phyloP scores from a whole-genome alignment of 2,888 invertebrate species.

The Meganola albula region DNA sequence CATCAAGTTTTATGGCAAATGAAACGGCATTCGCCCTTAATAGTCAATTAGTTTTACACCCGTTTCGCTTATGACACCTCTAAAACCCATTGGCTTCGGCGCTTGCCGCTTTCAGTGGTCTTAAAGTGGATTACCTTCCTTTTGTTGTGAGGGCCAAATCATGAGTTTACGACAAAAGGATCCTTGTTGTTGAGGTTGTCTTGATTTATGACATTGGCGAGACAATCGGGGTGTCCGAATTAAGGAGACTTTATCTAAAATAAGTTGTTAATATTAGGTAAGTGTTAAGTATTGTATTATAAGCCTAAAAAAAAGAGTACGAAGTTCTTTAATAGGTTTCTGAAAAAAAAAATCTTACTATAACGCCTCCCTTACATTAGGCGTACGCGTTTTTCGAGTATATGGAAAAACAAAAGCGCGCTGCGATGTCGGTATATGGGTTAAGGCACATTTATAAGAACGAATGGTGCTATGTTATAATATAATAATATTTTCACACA shows the following conservation, averaged over 20 bases:
- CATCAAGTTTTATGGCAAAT: slow-evolving; percentile 39
- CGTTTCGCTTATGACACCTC: slow-evolving; percentile 30
- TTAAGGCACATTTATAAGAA: too few relatives aligned
- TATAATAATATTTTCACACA: too few relatives aligned
- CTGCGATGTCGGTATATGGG: too few relatives aligned
- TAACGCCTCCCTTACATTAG: too few relatives aligned
- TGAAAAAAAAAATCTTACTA: too few relatives aligned
- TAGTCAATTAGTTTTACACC: slow-evolving; percentile 47
- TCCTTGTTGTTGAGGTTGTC: slow-evolving; percentile 39
- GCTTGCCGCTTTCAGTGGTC: slow-evolving; percentile 44
- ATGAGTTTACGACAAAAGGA: slow-evolving; percentile 48
- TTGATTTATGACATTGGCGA: slow-evolving; percentile 45
- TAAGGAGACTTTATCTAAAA: slow-evolving; percentile 29
- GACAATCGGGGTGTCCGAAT: slow-evolving; percentile 39
- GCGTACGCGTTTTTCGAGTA: too few relatives aligned
- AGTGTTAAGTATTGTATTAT: too few relatives aligned
- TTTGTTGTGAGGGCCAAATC: slow-evolving; percentile 47
- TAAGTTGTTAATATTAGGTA: slow-evolving; percentile 28
- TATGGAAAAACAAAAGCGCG: too few relatives aligned
- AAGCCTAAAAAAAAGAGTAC: too few relatives aligned
- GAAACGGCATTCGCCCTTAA: slow-evolving; percentile 37
- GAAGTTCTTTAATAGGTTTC: too few relatives aligned
- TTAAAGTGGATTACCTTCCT: slow-evolving; percentile 53
- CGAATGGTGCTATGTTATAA: too few relatives aligned
- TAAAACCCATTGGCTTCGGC: slow-evolving; percentile 26